These are phyloP conservation scores for Plecturocebus donacophilus DNA, from an alignment of 2,113 vertebrate genomes.

Conservation along the genomic window DNA sequence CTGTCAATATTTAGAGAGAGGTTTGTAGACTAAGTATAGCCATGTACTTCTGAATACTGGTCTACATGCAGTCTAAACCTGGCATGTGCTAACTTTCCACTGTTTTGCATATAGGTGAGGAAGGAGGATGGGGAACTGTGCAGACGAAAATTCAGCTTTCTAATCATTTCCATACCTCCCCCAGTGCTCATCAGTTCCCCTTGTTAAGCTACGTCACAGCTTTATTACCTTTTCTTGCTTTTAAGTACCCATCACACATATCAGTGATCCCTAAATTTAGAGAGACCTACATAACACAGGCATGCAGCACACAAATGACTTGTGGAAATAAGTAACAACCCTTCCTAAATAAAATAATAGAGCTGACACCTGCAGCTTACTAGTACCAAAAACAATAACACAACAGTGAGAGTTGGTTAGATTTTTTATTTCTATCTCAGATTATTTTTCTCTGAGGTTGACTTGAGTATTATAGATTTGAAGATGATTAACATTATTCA, in stretches of 20 bases:
- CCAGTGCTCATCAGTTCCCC: slow-evolving; percentile 46
- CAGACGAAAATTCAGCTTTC: slow-evolving; percentile 58
- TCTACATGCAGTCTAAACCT: slow-evolving; percentile 32
- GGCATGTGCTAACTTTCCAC: slow-evolving; percentile 71
- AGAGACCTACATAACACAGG: not conserved
- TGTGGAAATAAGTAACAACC: slow-evolving; percentile 23
- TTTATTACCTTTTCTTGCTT: slow-evolving; percentile 54
- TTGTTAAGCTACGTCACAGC: slow-evolving; percentile 72
- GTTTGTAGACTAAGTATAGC: slow-evolving; percentile 14
- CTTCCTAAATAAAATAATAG: slow-evolving; percentile 24
- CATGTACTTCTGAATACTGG: slow-evolving; percentile 41
- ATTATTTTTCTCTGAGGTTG: slow-evolving; percentile 39
- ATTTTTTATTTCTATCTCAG: slow-evolving; percentile 45
- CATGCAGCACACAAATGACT: not conserved
- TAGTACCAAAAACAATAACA: slow-evolving; percentile 25
- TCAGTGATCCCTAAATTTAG: slow-evolving; percentile 52
- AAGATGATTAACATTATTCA: slow-evolving; percentile 46
- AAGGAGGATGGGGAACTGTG: slow-evolving; percentile 53
- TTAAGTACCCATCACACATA: slow-evolving; percentile 43
- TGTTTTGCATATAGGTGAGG: slow-evolving; percentile 64
- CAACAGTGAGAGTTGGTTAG: not conserved
- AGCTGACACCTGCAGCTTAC: slow-evolving; percentile 32
- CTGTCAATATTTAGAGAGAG: slow-evolving; percentile 50
- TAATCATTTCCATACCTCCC: slow-evolving; percentile 67
- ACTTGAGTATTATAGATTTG: not conserved